A percentile compares a stretch with the other conserved stretches of the same genome.
These are phyloP conservation scores for Ostrea edulis DNA, from an alignment of 1,140 invertebrate genomes.

Conservation along the genomic window DNA sequence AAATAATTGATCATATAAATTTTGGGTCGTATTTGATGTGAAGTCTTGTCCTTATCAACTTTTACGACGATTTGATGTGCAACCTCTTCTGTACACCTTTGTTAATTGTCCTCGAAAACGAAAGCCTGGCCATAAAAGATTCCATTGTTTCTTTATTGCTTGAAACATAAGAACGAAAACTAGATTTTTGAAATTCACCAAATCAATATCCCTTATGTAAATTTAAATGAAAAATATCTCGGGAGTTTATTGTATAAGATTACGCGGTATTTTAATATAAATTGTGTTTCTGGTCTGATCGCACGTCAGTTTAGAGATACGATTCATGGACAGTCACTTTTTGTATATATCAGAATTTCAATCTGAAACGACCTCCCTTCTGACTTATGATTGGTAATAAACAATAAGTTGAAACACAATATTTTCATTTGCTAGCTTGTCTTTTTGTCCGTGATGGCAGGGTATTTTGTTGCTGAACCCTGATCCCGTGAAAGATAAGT, in stretches of 20 bases:
- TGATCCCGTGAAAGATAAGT: constrained; percentile 1
- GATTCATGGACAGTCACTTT: constrained; percentile 28
- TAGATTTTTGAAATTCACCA: neutral
- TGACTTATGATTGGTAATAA: constrained; percentile 24
- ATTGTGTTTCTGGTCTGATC: neutral
- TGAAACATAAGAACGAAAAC: constrained; percentile 1
- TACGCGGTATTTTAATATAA: constrained; percentile 11
- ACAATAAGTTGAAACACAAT: constrained; percentile 36
- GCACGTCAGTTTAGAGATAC: neutral
- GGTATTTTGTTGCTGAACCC: constrained; percentile 22
- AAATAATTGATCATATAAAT: constrained; percentile 37
- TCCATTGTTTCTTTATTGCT: constrained; percentile 21
- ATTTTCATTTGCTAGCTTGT: constrained; percentile 25
- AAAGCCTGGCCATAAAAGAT: neutral
- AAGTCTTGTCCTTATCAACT: constrained; percentile 14
- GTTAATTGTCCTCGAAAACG: constrained; percentile 31
- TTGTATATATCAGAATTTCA: constrained; percentile 36
- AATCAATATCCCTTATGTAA: constrained; percentile 21
- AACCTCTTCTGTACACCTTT: constrained; percentile 7
- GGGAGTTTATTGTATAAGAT: neutral
- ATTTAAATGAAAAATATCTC: constrained; percentile 11
- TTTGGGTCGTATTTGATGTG: constrained; percentile 21
- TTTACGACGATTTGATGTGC: constrained; percentile 12
- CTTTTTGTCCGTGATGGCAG: constrained; percentile 14
- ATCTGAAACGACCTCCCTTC: neutral